Percentiles rank a stretch among this genome's conserved stretches.
phyloP scores from a whole-genome alignment of 2,797 vertebrate species.

The Anguilla pacifica region DNA sequence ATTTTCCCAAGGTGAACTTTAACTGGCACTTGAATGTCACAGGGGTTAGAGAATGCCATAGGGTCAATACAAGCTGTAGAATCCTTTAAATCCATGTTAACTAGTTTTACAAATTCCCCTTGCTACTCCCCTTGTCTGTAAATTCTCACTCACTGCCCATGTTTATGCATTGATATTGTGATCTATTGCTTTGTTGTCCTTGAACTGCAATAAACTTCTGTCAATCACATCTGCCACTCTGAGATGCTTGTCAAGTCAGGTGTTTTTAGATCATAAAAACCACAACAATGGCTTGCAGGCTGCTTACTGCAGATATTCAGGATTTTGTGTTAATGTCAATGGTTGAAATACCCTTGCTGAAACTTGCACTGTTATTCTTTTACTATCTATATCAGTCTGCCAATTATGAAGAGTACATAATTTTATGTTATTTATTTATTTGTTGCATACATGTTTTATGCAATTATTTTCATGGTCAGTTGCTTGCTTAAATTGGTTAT shows the following conservation, averaged over 20 bases:
- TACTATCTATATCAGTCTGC: not conserved
- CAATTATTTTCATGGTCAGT: constrained; percentile 5
- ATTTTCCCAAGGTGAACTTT: not conserved
- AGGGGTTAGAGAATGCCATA: not conserved
- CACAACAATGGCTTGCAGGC: not conserved
- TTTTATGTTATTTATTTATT: constrained; percentile 4
- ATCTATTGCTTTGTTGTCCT: not conserved
- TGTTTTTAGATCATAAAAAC: not conserved
- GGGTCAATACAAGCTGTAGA: not conserved
- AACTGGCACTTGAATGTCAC: not conserved
- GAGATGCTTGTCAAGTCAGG: not conserved
- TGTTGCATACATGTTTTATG: not conserved
- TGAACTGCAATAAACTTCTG: not conserved
- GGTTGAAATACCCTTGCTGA: not conserved
- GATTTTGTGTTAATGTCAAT: not conserved
- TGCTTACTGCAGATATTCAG: not conserved
- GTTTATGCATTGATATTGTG: constrained; percentile 6
- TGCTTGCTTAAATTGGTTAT: not conserved
- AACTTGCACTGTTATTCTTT: not conserved
- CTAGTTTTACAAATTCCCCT: not conserved
- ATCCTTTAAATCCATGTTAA: constrained; percentile 1
- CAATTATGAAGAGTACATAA: not conserved
- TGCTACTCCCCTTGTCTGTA: not conserved
- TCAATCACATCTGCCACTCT: not conserved
- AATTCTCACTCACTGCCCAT: not conserved